These are phyloP conservation scores for Barnardius zonarius DNA, from an alignment of 2,113 vertebrate species.

Conservation along the genomic window DNA sequence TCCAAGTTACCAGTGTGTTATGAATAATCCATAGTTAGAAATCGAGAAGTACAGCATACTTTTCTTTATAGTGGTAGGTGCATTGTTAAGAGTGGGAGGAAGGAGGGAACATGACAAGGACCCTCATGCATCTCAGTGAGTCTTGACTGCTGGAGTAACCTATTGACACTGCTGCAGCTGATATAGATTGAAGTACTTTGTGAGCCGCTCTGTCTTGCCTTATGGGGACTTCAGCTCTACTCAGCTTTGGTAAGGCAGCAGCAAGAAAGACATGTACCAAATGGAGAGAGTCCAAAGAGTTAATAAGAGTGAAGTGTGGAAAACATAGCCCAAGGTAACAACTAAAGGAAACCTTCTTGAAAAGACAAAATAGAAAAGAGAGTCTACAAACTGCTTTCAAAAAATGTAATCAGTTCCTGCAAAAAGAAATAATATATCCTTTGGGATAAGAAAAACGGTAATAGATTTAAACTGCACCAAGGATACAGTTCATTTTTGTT, in stretches of 20 bases:
- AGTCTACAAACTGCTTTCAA: not conserved
- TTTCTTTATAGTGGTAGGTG: not conserved
- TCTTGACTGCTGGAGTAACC: slow-evolving; percentile 40
- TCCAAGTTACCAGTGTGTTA: not conserved
- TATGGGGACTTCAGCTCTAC: not conserved
- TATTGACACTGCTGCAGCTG: slow-evolving; percentile 13
- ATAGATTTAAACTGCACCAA: not conserved
- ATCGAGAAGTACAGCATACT: not conserved
- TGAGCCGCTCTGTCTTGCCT: not conserved
- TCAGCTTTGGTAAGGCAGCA: not conserved
- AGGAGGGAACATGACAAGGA: slow-evolving; percentile 8
- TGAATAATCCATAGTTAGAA: not conserved
- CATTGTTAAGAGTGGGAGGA: not conserved
- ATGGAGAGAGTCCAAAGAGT: not conserved
- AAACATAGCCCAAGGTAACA: not conserved
- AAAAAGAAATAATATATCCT: not conserved
- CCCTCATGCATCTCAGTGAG: slow-evolving; percentile 3
- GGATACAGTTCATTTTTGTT: not conserved
- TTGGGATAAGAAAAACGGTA: not conserved
- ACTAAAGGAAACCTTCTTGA: not conserved
- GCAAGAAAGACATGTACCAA: not conserved
- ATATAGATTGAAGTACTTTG: slow-evolving; percentile 1
- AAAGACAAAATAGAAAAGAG: not conserved
- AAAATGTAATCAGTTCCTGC: not conserved
- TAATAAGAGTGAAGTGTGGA: not conserved